A percentile compares a stretch with the other conserved stretches of the same genome.
phyloP scores from a whole-genome alignment of 2,888 invertebrate species.

The Euplagia quadripunctaria region DNA sequence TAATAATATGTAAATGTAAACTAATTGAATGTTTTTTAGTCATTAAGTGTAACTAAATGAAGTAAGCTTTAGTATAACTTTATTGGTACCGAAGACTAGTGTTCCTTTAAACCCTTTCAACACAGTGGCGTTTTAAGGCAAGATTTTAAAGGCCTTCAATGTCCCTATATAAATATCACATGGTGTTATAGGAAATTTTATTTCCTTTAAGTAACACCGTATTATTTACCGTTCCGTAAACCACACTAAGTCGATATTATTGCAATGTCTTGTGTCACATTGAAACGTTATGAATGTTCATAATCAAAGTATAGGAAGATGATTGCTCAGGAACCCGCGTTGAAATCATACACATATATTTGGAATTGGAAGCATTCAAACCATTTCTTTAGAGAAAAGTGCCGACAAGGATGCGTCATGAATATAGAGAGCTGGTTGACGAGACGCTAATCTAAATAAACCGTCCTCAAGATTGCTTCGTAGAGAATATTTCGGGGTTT shows the following conservation, averaged over 20 bases:
- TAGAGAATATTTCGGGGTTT: conserved; percentile 63
- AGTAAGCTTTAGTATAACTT: too few relatives aligned
- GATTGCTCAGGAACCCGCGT: conserved; percentile 52
- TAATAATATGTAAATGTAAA: too few relatives aligned
- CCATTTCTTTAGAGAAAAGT: conserved; percentile 57
- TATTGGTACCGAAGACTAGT: too few relatives aligned
- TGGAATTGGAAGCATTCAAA: conserved; percentile 55
- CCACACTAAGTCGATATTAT: conserved; percentile 1
- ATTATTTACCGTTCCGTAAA: conserved; percentile 23
- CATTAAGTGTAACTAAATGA: too few relatives aligned
- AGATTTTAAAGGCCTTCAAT: too few relatives aligned
- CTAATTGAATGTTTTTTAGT: too few relatives aligned
- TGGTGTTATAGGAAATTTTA: too few relatives aligned
- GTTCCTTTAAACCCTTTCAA: too few relatives aligned
- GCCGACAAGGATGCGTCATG: conserved; percentile 60
- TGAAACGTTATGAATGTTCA: conserved; percentile 45
- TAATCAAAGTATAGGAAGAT: conserved; percentile 48
- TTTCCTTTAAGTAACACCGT: conserved; percentile 13
- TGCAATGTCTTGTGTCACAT: conserved; percentile 36
- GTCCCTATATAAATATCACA: too few relatives aligned
- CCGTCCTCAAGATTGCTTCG: conserved; percentile 59
- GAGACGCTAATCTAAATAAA: conserved; percentile 73
- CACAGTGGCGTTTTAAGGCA: too few relatives aligned
- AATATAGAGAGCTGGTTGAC: conserved; percentile 66
- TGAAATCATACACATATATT: conserved; percentile 58